Conservation (phyloP, 2,888 invertebrate genomes). For the Malthinus seriepunctatus region DNA sequence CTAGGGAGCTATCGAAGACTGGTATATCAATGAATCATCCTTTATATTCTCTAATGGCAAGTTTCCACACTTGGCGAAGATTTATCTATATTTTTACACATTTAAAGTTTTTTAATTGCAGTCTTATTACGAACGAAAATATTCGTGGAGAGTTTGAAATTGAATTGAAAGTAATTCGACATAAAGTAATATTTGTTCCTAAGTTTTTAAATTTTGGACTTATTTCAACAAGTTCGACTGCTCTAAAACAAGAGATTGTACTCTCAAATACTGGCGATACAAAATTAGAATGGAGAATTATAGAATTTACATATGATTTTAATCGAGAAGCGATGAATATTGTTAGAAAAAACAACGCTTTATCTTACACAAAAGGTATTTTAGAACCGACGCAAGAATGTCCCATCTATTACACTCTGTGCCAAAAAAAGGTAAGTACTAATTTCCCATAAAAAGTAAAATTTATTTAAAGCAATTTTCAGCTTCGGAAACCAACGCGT, state of each 20-base stretch:
- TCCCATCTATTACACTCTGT: constrained; percentile 1
- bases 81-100: too few species aligned
- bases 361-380: constrained; percentile 7
- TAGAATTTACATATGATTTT: constrained; percentile 41
- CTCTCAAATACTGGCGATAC: constrained; percentile 37
- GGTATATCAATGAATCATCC: too few species aligned
- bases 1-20: too few species aligned
- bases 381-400: not conserved
- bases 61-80: too few species aligned
- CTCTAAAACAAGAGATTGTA: constrained; percentile 34
- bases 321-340: constrained; percentile 1
- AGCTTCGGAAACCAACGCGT: not conserved
- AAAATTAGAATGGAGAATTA: constrained; percentile 40
- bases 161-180: not conserved
- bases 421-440: too few species aligned
- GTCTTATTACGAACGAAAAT: too few species aligned
- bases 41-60: too few species aligned
- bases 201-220: constrained; percentile 41
- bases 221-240: constrained; percentile 34
- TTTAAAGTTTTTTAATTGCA: too few species aligned
- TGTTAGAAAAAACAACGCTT: not conserved
- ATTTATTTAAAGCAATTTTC: not conserved
- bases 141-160: not conserved
- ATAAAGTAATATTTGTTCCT: not conserved
- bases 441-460: too few species aligned